Conservation (phyloP, 2,113 vertebrate genomes). For the Pluvianellus socialis region DNA sequence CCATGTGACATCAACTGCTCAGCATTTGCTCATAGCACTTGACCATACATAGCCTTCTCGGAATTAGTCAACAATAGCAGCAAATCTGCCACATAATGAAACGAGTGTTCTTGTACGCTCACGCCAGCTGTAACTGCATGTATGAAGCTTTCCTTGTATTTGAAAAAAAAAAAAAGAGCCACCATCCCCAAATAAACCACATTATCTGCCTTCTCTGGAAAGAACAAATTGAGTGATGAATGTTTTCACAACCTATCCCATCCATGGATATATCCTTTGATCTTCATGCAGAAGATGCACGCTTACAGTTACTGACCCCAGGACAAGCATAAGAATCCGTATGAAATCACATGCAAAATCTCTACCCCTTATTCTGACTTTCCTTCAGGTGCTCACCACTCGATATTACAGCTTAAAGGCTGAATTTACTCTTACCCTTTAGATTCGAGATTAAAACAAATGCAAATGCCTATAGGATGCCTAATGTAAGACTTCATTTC, state of each 20-base stretch:
- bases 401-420: background rate
- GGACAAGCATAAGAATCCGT: background rate
- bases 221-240: background rate
- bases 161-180: background rate
- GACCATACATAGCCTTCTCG: background rate
- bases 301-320: background rate
- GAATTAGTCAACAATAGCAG: background rate
- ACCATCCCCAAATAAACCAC: background rate
- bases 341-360: background rate
- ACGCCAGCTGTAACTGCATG: background rate
- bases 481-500: background rate
- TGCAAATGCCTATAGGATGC: background rate
- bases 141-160: background rate
- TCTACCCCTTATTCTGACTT: background rate
- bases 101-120: background rate
- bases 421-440: background rate
- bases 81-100: background rate
- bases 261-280: fast-evolving
- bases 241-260: background rate
- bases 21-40: background rate
- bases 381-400: background rate
- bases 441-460: background rate
- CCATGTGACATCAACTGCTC: background rate
- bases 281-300: background rate
- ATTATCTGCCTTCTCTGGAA: background rate